These are phyloP conservation scores for Himalopsyche anomala DNA, from an alignment of 2,888 invertebrate species.

Conservation along the genomic window DNA sequence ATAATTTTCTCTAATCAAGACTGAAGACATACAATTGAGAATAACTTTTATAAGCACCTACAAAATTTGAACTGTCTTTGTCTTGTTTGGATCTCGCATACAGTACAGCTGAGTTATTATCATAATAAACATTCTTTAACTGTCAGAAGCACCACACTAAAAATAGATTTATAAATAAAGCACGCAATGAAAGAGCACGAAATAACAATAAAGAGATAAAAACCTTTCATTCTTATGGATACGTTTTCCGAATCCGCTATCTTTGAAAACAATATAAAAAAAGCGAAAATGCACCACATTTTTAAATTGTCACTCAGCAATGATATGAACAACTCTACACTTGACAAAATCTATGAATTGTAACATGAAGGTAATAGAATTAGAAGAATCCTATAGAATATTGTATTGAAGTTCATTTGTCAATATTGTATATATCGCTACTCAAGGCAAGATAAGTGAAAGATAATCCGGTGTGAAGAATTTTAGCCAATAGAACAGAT, in stretches of 20 bases:
- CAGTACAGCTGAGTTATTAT: too few species aligned
- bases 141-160: too few species aligned
- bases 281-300: slow-evolving; percentile 18
- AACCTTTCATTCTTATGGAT: slow-evolving; percentile 16
- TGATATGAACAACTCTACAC: background rate
- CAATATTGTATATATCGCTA: slow-evolving; percentile 55
- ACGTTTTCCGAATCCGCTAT: background rate
- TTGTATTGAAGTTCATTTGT: slow-evolving; percentile 45
- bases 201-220: slow-evolving; percentile 2
- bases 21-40: too few species aligned
- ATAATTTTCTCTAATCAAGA: too few species aligned
- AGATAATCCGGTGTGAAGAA: slow-evolving; percentile 60
- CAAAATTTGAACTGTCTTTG: too few species aligned
- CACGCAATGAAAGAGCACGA: background rate
- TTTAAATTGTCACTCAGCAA: background rate
- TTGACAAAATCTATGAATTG: background rate
- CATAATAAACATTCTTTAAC: too few species aligned
- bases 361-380: background rate
- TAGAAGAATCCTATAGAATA: slow-evolving; percentile 2
- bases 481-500: slow-evolving; percentile 55
- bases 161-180: too few species aligned
- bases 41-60: too few species aligned
- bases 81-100: too few species aligned
- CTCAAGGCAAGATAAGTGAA: slow-evolving; percentile 56
- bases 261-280: background rate